A percentile compares a stretch with the other conserved stretches of the same genome.
Conservation (phyloP, 2,888 invertebrate genomes). For the Myathropa florea region DNA sequence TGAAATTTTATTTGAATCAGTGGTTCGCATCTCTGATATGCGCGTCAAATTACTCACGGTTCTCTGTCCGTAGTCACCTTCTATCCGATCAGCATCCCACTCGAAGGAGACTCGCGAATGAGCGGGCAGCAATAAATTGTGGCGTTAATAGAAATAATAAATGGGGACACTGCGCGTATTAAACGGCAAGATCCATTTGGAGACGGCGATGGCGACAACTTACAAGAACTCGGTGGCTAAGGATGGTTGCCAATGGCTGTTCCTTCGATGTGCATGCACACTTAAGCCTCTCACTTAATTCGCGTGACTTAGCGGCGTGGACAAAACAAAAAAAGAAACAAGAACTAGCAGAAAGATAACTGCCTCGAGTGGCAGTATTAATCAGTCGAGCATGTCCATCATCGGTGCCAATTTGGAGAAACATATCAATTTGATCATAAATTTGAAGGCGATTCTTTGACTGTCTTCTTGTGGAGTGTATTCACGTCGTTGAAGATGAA, state of each 20-base stretch:
- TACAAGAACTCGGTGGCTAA: neutral
- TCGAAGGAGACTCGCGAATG: conserved; percentile 36
- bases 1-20: conserved; percentile 58
- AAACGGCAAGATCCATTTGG: conserved; percentile 38
- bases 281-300: neutral
- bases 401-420: conserved; percentile 48
- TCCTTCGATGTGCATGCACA: conserved; percentile 7
- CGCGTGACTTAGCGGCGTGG: conserved; percentile 22
- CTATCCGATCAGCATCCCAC: conserved; percentile 54
- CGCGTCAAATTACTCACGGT: conserved; percentile 57
- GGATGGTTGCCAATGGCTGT: neutral
- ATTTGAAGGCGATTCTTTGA: conserved; percentile 7
- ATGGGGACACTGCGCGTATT: conserved; percentile 40
- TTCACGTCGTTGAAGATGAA: conserved; percentile 12
- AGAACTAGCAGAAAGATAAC: neutral
- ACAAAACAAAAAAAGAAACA: conserved; percentile 14
- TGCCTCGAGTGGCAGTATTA: conserved; percentile 19
- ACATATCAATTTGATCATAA: conserved; percentile 57
- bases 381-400: conserved; percentile 43
- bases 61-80: neutral
- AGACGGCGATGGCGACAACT: conserved; percentile 25
- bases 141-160: conserved; percentile 63
- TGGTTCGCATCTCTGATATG: conserved; percentile 55
- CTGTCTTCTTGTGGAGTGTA: neutral
- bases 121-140: conserved; percentile 53